phyloP scores from a whole-genome alignment of 2,113 vertebrate species.

The Pogonocichla stellata region DNA sequence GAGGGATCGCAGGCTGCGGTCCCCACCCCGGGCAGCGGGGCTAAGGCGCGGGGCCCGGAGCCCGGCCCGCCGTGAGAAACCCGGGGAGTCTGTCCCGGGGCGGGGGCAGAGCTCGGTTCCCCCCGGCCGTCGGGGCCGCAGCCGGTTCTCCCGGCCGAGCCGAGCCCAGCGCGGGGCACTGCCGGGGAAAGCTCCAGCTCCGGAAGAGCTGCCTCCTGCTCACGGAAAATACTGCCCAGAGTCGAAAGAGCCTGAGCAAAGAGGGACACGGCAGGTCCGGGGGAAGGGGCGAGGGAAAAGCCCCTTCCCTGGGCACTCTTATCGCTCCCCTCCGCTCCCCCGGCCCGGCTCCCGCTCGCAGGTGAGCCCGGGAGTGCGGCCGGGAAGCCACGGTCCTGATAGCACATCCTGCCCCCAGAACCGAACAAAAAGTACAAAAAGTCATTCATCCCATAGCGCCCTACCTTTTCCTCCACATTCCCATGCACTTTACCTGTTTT shows the following conservation, averaged over 20 bases:
- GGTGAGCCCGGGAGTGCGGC: background rate
- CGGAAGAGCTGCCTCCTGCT: background rate
- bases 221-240: background rate
- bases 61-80: background rate
- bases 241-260: background rate
- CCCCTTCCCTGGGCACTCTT: background rate
- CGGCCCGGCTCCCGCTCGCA: background rate
- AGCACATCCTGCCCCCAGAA: background rate
- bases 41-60: background rate
- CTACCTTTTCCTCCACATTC: background rate
- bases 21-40: background rate
- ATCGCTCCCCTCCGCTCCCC: background rate
- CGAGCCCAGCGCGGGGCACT: background rate
- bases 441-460: background rate
- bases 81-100: background rate
- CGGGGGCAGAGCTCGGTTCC: too few species aligned
- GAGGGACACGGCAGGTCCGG: background rate
- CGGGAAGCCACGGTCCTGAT: background rate
- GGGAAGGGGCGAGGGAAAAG: too few species aligned
- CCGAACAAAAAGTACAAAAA: background rate
- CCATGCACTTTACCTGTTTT: slow-evolving; percentile 82
- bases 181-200: background rate
- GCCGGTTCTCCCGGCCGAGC: background rate
- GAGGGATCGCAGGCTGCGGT: background rate
- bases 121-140: background rate